These are phyloP conservation scores for Tor tambroides DNA, from an alignment of 2,113 vertebrate species.

Conservation along the genomic window DNA sequence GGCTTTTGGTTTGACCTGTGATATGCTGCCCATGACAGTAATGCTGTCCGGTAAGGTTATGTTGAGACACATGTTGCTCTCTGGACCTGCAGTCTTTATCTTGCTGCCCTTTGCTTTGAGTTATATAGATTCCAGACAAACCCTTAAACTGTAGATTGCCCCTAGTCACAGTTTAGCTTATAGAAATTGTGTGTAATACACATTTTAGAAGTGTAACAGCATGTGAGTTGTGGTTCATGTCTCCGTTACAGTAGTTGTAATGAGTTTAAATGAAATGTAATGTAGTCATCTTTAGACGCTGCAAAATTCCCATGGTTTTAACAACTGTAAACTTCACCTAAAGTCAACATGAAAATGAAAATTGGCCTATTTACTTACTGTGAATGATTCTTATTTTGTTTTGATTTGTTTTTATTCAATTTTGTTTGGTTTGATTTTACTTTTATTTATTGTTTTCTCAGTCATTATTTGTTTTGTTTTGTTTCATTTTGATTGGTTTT, in stretches of 20 bases:
- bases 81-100: neutral
- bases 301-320: neutral
- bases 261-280: neutral
- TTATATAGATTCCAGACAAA: constrained; percentile 5
- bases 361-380: neutral
- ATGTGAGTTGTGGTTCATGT: neutral
- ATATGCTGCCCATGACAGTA: neutral
- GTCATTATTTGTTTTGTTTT: too few species aligned
- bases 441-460: too few species aligned
- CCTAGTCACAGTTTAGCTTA: neutral
- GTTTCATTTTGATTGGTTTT: too few species aligned
- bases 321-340: neutral
- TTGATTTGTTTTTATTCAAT: too few species aligned
- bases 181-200: neutral
- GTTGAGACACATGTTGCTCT: neutral
- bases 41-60: constrained; percentile 6
- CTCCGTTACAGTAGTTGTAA: neutral
- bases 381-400: neutral
- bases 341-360: neutral
- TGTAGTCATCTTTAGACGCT: neutral
- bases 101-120: constrained; percentile 14
- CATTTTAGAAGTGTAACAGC: neutral
- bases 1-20: neutral
- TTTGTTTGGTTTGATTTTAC: too few species aligned
- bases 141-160: neutral